Evolutionary conservation across 2,797 vertebrate genomes (phyloP).

Genomic region (Coendou prehensilis): DNA sequence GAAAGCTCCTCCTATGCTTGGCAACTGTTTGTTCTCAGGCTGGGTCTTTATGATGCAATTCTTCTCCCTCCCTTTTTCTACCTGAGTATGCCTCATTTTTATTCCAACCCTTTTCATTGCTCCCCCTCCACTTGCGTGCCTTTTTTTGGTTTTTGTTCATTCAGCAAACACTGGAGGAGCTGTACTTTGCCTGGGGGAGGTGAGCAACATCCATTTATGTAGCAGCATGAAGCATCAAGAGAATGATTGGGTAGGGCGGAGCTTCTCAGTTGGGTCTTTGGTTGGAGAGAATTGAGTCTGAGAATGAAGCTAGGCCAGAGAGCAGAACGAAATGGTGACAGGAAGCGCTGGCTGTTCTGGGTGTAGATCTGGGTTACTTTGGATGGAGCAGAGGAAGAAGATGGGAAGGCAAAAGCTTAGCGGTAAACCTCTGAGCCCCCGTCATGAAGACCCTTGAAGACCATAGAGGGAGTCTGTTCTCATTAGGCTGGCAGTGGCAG

Average conservation of each 20-base stretch:
- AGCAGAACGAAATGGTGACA: neutral
- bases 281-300: neutral
- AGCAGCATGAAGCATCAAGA: neutral
- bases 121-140: neutral
- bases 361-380: neutral
- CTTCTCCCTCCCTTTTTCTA: neutral
- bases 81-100: neutral
- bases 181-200: neutral
- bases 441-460: neutral
- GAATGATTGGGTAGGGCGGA: neutral
- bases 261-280: neutral
- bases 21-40: conserved; percentile 29
- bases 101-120: neutral
- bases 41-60: conserved; percentile 41
- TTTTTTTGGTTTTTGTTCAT: neutral
- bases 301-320: neutral
- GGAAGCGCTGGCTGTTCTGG: neutral
- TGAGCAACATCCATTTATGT: neutral
- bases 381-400: conserved; percentile 1
- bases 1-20: conserved; percentile 34
- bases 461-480: neutral
- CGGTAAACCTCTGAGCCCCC: neutral
- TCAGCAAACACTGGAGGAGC: neutral
- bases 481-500: neutral
- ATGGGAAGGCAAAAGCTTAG: neutral